Evolutionary conservation across 2,113 vertebrate species (phyloP), one percentile per base, ranked within the genome.

Genomic region (Rhynchopsitta pachyrhyncha): DNA sequence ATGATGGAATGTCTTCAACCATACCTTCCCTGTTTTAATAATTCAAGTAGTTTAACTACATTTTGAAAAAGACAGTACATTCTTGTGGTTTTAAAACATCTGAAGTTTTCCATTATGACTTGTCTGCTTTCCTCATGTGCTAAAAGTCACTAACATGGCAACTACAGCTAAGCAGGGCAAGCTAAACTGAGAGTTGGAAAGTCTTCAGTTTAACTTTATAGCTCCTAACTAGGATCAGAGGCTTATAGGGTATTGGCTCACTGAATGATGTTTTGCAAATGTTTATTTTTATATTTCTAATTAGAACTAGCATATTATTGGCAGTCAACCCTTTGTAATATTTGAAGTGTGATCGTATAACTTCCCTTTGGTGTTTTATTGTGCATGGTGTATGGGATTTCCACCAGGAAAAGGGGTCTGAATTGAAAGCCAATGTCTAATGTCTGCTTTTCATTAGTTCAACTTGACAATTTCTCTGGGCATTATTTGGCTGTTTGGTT

Each of bases 271-370:
- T 86, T 88, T 94, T 91, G 57, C 17, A 92, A 96, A 83, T 68
- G 24, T 93, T 95, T 95, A 60, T 41, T 92, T 93, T 96, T 50
- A 82, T 90, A 85, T 84, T 92, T 31, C 31, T 85, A 78, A 70
- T 95, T 96, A 84, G 46, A 86, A 93, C 90, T 87, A 92, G 37
- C 42, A 47, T 82, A 27, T 91, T 85, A 91, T 77, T 86, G 90
- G 74, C 59, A 93, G 41, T 47, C 74, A 87, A 63, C 29, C 23
- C 31, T 24, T 17, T 82, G 46, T 68, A 81, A 69, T 53, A 84
- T 93, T 93, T 95, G 78, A 52, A 86, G 19, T 4, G 1, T 37
- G 69, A 93, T 42, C 11, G 3, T 7, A 6, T 52, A 77, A 70
- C 78, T 90, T 90, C 49, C 28, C 41, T 88, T 85, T 74, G 63